Base-by-base conservation (phyloP, 2,888 invertebrate genomes). In the Plebejus anna region DNA sequence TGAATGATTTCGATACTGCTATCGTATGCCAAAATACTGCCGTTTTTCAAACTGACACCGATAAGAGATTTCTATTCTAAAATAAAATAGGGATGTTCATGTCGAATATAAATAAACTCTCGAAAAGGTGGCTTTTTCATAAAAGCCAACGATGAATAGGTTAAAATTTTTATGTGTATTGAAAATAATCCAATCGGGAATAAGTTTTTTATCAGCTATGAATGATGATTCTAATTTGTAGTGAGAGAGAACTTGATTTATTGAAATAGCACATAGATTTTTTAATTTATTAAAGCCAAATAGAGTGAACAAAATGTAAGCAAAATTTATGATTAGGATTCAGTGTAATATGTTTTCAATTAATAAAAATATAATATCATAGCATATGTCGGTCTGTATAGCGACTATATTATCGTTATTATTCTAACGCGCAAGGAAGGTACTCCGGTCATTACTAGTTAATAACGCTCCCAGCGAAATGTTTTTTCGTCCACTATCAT, bases 121-220 rank as follows among this genome's bases (percentile, higher is more conserved):
- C 38, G 6, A 47, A 22, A 51, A 72, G 47, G 82, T 80, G 81
- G 81, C 82, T 83, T 84, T 82, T 83, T 78, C 81, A 83, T 87
- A 86, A 89, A 88, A 86, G 85, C 86, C 86, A 84, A 83, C 84
- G 84, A 84, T 86, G 86, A 86, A 86, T 86, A 83, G 66, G 66
- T 79, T 81, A 83, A 84, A 86, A 86, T 87, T 87, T 87, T 84
- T 75, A 38, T 75, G 59, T 75, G 28, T 28, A 75, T 59, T 61
- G 42, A 75, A 75, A 75, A 75, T 66, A 22, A 66, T 61, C 75
- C 36, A 36, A 66, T 66, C 28, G 66, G 32, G 28, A 66, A 36
- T 32, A 66, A 32, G 66, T 66, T 66, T 66, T 66, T 36, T 11
- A 66, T 11, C 32, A 16, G 66, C 13, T 66, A 66, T 66, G 32